Base-by-base conservation (phyloP, 2,797 vertebrate species). In the Danio albolineatus region DNA sequence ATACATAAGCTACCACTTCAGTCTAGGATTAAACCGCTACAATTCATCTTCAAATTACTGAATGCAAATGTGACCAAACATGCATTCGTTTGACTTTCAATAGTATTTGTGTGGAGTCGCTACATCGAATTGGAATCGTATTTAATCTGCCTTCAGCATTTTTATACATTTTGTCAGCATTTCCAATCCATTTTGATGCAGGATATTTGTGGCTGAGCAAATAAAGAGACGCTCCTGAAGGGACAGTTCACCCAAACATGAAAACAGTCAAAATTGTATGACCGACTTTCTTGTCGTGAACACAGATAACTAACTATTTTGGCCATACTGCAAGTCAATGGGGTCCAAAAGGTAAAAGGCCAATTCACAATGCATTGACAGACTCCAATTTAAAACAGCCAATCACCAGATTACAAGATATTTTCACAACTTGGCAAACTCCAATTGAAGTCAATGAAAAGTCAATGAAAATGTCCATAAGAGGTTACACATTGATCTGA, bases 11-110 rank as follows among this genome's bases (percentile, higher is more conserved):
- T 74, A 85, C 48, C 38, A 2, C 43, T 79, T 60, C 49, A 79
- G 59, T 75, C 71, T 73, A 79, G 39, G 14, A 61, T 77, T 69
- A 83, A n/a, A 21, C 48, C 72, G 66, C 80, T 82, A 83, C 10
- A 76, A 41, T 48, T 76, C 28, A 39, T 78, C 60, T 51, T 79
- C 16, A 74, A 75, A 79, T 77, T 10, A 66, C 19, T 2, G 38
- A 73, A 77, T 66, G 9, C 57, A 49, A 39, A 39, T 5, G n/a
- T 51, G 48, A 69, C 56, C 5, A 43, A 78, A n/a, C 0, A 21
- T 76, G 21, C 67, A 72, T 41, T 54, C 17, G 62, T 7, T 53
- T 5, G 14, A 74, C 53, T 69, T 49, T 21, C 44, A 73, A 74
- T 9, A 53, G 16, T 65, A 48, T 44, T 49, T 51, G 69, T 59